Evolutionary conservation across 2,797 vertebrate species (phyloP).

Genomic region (Pelobates cultripes): DNA sequence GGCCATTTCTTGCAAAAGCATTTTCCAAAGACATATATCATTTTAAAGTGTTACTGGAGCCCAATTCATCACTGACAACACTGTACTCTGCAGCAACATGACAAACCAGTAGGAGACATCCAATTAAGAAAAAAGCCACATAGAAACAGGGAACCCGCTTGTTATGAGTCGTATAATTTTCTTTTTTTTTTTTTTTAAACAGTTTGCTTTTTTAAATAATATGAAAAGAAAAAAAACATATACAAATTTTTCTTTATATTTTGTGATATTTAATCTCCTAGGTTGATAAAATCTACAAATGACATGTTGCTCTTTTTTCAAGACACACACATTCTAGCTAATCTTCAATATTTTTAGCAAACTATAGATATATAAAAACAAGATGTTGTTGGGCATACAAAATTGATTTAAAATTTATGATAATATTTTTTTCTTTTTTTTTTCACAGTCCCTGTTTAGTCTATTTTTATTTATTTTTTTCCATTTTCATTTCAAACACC

Average conservation of each 20-base stretch:
- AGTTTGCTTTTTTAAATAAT: slow-evolving; percentile 17
- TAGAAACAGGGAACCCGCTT: neutral
- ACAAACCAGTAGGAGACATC: slow-evolving; percentile 48
- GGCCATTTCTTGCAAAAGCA: slow-evolving; percentile 46
- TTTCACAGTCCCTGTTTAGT: too few species aligned
- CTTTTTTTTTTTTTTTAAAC: slow-evolving; percentile 39
- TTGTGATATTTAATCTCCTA: too few species aligned
- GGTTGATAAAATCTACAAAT: neutral
- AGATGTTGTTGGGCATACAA: too few species aligned
- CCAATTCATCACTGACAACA: slow-evolving; percentile 47
- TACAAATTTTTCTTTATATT: neutral
- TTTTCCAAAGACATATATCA: slow-evolving; percentile 49
- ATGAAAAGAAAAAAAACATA: neutral
- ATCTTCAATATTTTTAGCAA: too few species aligned
- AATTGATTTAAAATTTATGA: too few species aligned
- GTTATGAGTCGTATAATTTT: slow-evolving; percentile 17
- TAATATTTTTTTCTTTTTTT: too few species aligned
- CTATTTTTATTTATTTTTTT: too few species aligned
- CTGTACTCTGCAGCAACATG: slow-evolving; percentile 43
- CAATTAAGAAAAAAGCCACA: slow-evolving; percentile 48
- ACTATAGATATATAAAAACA: too few species aligned
- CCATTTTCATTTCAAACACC: too few species aligned
- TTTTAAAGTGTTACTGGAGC: slow-evolving; percentile 45
- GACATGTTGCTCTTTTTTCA: neutral
- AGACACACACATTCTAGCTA: too few species aligned